Evolutionary conservation across 2,888 invertebrate genomes (phyloP).

Genomic region (Amphimallon solstitiale): DNA sequence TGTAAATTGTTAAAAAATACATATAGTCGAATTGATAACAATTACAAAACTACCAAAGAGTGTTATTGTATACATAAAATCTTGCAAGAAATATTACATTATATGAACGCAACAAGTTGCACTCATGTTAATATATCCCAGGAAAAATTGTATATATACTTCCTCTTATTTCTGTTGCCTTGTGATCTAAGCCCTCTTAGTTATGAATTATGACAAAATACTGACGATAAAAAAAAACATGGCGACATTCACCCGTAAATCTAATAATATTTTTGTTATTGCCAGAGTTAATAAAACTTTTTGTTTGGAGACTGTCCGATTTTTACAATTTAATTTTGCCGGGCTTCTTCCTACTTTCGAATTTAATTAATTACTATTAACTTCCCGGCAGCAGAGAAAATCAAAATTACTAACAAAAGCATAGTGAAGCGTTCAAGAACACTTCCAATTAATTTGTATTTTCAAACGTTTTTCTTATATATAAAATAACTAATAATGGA

Average conservation of each 20-base stretch:
- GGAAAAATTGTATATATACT: conserved; percentile 37
- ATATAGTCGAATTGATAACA: too few species aligned
- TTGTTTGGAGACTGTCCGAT: not conserved
- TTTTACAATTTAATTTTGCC: conserved; percentile 31
- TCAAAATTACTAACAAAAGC: conserved; percentile 31
- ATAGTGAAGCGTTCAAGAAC: not conserved
- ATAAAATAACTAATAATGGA: not conserved
- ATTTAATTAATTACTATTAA: not conserved
- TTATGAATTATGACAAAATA: conserved; percentile 63
- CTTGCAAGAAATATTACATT: too few species aligned
- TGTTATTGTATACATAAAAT: too few species aligned
- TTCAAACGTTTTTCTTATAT: not conserved
- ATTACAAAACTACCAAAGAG: too few species aligned
- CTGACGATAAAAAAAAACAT: conserved; percentile 51
- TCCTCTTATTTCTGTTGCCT: conserved; percentile 56
- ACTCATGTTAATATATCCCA: not conserved
- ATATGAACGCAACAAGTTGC: too few species aligned
- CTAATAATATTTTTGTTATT: not conserved
- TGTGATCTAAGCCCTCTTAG: conserved; percentile 61
- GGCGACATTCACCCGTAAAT: conserved; percentile 34
- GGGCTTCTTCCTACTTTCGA: not conserved
- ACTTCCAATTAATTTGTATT: not conserved
- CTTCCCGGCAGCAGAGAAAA: conserved; percentile 17
- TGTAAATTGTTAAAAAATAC: too few species aligned
- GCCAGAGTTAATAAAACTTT: too few species aligned